Evolutionary conservation across 2,113 vertebrate genomes (phyloP).

Genomic region (Naja naja): DNA sequence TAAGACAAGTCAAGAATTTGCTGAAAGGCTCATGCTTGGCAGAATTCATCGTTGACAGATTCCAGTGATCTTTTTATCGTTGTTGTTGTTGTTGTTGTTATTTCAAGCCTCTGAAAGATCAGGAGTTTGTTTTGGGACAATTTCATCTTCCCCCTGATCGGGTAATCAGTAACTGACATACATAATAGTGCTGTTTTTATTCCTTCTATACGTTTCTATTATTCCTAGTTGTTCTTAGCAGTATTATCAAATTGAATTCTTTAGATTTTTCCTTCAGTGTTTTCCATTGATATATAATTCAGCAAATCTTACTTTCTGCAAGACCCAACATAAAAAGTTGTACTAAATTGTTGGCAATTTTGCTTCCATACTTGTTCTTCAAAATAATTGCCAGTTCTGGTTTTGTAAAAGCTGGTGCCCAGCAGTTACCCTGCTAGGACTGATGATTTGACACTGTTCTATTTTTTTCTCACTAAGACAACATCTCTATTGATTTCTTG

Average conservation of each 20-base stretch:
- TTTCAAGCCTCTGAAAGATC: background rate
- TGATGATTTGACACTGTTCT: background rate
- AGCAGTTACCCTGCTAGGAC: background rate
- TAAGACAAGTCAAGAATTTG: background rate
- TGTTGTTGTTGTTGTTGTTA: background rate
- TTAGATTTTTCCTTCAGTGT: background rate
- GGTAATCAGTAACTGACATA: background rate
- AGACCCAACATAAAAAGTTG: background rate
- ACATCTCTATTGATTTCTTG: background rate
- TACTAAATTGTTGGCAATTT: background rate
- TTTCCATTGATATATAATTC: background rate
- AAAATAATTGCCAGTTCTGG: background rate
- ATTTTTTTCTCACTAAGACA: background rate
- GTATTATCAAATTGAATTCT: background rate
- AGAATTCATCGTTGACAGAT: background rate
- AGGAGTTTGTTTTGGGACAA: background rate
- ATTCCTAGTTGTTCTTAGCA: background rate
- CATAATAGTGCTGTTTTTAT: background rate
- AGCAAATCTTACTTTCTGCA: background rate
- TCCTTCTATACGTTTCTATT: background rate
- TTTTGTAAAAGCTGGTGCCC: background rate
- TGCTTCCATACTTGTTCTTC: background rate
- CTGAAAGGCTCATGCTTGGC: background rate
- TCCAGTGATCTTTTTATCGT: background rate
- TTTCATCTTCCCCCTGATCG: background rate